A percentile compares a stretch with the other conserved stretches of the same genome.
Conservation (phyloP, 2,797 vertebrate species). For the Sternotherus odoratus region DNA sequence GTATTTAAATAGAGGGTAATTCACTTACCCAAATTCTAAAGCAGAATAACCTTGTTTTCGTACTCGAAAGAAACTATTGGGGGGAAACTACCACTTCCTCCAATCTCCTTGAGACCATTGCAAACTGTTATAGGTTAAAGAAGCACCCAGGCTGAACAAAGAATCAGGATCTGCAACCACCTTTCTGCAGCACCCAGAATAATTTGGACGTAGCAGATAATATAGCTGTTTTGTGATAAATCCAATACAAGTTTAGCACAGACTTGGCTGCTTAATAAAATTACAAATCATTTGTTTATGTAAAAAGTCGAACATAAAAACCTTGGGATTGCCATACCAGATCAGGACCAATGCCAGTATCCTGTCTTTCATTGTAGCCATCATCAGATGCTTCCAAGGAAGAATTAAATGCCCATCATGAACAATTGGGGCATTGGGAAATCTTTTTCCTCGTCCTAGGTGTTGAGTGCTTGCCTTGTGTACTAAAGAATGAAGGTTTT, state of each 20-base stretch:
- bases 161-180: neutral
- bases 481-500: neutral
- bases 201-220: neutral
- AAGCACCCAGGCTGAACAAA: accelerated
- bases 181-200: neutral
- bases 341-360: neutral
- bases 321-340: neutral
- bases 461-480: neutral
- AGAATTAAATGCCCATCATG: neutral
- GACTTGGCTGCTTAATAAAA: neutral
- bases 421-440: neutral
- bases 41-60: neutral
- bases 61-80: neutral
- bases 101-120: neutral
- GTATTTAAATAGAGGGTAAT: neutral
- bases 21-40: neutral
- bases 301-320: neutral
- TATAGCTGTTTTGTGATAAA: accelerated
- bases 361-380: neutral
- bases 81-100: neutral
- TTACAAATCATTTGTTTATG: neutral
- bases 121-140: too few relatives aligned
- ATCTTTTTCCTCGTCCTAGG: neutral
- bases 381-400: neutral
- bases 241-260: neutral